A percentile compares a stretch with the other conserved stretches of the same genome.
Evolutionary conservation across 92 coral and sea anemone species (phyloP).

Genomic region (Epizoanthus fatuus): DNA sequence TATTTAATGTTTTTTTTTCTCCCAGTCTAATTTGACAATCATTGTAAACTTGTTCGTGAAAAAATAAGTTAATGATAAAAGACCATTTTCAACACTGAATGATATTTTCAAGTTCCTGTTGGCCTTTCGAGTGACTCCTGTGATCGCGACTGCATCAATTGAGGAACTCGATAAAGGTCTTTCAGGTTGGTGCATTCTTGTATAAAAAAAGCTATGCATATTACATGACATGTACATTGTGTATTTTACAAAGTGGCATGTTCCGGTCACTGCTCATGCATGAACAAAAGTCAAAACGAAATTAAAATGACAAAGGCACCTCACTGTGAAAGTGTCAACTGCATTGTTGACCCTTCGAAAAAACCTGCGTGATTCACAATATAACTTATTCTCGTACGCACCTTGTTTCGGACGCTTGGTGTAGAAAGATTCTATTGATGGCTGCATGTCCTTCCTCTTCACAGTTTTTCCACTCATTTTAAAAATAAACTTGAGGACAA

Average conservation of each 20-base stretch:
- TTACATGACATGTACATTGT: no score
- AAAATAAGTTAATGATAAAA: no score
- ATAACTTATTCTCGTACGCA: no score
- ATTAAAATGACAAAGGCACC: background rate
- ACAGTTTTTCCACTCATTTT: no score
- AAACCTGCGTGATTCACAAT: background rate
- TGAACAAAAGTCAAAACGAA: background rate
- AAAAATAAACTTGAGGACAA: no score
- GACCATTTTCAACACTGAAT: no score
- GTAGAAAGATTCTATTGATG: no score
- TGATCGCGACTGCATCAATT: background rate
- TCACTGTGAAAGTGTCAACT: background rate
- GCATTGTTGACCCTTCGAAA: background rate
- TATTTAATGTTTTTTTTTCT: no score
- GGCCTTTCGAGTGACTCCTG: background rate
- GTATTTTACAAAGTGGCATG: background rate
- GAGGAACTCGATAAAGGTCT: background rate
- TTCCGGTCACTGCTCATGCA: background rate
- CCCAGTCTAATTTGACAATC: no score
- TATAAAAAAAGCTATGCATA: background rate
- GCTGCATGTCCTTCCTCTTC: no score
- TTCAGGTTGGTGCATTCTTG: background rate
- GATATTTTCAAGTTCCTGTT: background rate
- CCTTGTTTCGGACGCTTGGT: no score
- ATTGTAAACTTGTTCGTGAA: no score